These are phyloP conservation scores for Cheumatopsyche charites DNA, from an alignment of 1,140 invertebrate species.

Conservation along the genomic window DNA sequence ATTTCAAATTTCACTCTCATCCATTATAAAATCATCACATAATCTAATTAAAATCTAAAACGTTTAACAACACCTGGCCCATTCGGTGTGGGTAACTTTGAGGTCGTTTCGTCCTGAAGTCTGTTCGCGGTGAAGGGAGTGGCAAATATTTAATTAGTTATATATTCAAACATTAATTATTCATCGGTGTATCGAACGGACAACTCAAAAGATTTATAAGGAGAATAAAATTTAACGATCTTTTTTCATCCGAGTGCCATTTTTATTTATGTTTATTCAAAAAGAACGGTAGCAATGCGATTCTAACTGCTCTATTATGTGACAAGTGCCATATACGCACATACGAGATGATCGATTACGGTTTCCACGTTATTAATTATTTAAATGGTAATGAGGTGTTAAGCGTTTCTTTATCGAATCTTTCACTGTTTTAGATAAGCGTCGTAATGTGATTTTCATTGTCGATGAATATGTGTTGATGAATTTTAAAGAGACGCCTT, in stretches of 20 bases:
- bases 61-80: constrained; percentile 12
- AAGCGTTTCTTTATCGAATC: too few species aligned
- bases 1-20: too few species aligned
- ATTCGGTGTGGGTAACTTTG: constrained; percentile 11
- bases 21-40: too few species aligned
- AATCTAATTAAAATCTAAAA: too few species aligned
- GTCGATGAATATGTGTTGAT: background rate
- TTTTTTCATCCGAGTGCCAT: too few species aligned
- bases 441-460: constrained; percentile 6
- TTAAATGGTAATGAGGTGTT: too few species aligned
- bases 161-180: constrained; percentile 37
- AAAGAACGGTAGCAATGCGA: too few species aligned
- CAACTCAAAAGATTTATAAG: constrained; percentile 24
- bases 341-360: too few species aligned
- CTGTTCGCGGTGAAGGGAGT: constrained; percentile 30
- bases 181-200: constrained; percentile 11
- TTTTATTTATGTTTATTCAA: too few species aligned
- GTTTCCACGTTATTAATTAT: too few species aligned
- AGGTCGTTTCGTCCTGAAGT: constrained; percentile 33
- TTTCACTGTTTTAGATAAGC: background rate
- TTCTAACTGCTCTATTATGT: background rate
- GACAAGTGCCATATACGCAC: too few species aligned
- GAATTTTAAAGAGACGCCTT: constrained; percentile 25
- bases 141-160: constrained; percentile 39
- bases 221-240: background rate